Evolutionary conservation across 2,888 invertebrate genomes (phyloP).

Genomic region (Hirtodrosophila cameraria): DNA sequence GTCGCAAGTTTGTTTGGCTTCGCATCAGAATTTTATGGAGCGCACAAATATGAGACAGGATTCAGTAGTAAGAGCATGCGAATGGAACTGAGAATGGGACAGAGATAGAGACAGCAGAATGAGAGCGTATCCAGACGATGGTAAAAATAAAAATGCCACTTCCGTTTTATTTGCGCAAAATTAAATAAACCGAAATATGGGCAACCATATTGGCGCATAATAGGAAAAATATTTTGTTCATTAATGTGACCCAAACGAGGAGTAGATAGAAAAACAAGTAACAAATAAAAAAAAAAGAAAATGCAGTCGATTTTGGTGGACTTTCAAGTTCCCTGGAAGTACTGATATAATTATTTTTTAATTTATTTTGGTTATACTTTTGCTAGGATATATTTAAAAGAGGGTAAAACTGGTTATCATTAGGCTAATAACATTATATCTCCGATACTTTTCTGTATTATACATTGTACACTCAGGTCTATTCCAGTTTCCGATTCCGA

Average conservation of each 20-base stretch:
- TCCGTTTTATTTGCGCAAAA: slow-evolving; percentile 81
- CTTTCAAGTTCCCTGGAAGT: slow-evolving; percentile 21
- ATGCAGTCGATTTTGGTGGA: slow-evolving; percentile 2
- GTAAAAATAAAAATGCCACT: slow-evolving; percentile 76
- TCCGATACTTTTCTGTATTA: no score
- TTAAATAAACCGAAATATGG: slow-evolving; percentile 81
- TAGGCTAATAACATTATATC: no score
- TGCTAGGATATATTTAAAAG: no score
- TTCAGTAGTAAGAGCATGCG: slow-evolving; percentile 29
- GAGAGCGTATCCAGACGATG: slow-evolving; percentile 36
- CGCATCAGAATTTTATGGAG: slow-evolving; percentile 75
- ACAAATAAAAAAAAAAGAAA: slow-evolving; percentile 20
- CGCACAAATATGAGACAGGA: slow-evolving; percentile 70
- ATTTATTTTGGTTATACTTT: no score
- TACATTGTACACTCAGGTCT: no score
- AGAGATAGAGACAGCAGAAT: background rate
- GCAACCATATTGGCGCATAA: slow-evolving; percentile 79
- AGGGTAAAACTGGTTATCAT: no score
- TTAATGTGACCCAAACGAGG: slow-evolving; percentile 62
- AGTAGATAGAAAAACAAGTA: slow-evolving; percentile 42
- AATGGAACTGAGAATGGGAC: background rate
- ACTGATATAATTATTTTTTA: no score
- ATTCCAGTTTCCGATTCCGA: no score
- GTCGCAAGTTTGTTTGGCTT: slow-evolving; percentile 74
- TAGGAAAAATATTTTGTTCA: slow-evolving; percentile 78